Evolutionary conservation across 2,113 vertebrate species (phyloP).

Genomic region (Condylura cristata): DNA sequence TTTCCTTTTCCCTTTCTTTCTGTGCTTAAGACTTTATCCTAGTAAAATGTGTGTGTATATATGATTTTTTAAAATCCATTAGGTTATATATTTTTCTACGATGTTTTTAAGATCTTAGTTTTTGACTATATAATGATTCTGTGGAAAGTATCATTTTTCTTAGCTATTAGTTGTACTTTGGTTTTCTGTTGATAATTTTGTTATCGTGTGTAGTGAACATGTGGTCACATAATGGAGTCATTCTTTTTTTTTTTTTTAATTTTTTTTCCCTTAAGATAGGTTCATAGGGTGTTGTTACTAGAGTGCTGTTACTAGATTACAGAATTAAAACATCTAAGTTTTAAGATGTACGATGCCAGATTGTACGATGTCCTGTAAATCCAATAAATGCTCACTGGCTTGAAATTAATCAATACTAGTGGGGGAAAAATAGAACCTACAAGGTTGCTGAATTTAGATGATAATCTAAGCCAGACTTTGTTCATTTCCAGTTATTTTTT

Average conservation of each 20-base stretch:
- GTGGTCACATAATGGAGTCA: neutral
- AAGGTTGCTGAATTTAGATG: neutral
- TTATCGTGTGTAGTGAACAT: neutral
- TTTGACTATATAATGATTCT: neutral
- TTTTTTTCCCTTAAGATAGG: neutral
- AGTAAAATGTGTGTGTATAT: neutral
- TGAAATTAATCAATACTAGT: neutral
- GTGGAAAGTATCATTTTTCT: neutral
- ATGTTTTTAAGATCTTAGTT: neutral
- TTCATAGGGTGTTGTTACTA: too few relatives aligned
- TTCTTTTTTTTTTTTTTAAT: neutral
- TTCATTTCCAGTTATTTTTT: neutral
- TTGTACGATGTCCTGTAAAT: neutral
- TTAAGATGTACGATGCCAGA: neutral
- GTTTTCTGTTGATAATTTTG: neutral
- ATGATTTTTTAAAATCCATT: neutral
- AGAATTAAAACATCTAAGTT: slow-evolving; percentile 1
- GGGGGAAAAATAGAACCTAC: neutral
- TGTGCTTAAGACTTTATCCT: neutral
- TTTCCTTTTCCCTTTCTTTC: neutral
- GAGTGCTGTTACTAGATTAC: neutral
- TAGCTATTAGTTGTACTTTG: neutral
- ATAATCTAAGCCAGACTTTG: neutral
- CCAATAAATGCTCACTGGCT: neutral
- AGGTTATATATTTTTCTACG: neutral